Conservation (phyloP, 2,888 invertebrate genomes). For the Uropetala carovei region DNA sequence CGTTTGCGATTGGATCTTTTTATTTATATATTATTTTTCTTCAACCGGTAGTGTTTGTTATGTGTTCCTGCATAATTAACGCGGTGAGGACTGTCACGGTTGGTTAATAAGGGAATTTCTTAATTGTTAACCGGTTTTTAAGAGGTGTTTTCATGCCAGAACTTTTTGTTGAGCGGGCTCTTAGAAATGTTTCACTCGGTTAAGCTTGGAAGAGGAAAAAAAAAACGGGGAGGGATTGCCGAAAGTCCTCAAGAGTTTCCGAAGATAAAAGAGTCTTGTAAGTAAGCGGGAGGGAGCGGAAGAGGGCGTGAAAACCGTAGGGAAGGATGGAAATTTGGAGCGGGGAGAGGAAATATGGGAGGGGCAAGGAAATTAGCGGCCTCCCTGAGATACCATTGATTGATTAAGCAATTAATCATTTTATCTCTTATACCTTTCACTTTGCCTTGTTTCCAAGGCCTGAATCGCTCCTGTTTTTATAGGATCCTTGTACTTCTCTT, state of each 20-base stretch:
- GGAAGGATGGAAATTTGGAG: no score
- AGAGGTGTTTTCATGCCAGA: background rate
- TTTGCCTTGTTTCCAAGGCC: conserved; percentile 1
- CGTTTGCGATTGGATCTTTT: no score
- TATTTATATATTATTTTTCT: no score
- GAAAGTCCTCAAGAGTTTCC: no score
- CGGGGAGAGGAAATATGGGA: background rate
- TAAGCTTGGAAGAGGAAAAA: no score
- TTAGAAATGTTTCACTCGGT: no score
- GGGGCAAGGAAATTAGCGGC: background rate
- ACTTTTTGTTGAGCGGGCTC: background rate
- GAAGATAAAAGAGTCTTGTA: no score
- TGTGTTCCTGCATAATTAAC: no score
- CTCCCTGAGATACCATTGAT: conserved; percentile 39
- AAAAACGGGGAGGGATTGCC: background rate
- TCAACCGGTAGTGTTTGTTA: no score
- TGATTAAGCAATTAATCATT: conserved; percentile 65
- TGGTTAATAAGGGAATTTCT: no score
- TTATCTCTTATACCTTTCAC: conserved; percentile 33
- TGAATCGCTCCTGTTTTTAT: conserved; percentile 13
- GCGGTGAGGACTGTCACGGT: no score
- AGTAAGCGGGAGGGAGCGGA: no score
- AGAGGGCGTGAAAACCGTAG: background rate
- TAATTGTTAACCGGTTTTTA: background rate
- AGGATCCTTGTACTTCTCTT: background rate